Evolutionary conservation across 2,797 vertebrate genomes (phyloP).

Genomic region (Phyllotis vaccarum): DNA sequence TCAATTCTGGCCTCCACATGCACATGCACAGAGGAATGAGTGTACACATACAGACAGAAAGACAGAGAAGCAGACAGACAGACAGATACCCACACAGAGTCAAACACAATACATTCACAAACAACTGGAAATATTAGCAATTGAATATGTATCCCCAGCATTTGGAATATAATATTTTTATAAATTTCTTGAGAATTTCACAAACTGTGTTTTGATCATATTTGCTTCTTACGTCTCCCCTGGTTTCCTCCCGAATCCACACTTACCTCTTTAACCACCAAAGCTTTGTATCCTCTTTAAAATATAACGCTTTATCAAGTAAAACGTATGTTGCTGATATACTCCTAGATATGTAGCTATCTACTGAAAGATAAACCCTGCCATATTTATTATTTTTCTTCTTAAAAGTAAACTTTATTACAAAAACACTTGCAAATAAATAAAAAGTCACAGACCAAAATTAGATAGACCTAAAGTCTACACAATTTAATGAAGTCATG

Average conservation of each 20-base stretch:
- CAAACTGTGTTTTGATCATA: background rate
- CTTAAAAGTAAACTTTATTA: background rate
- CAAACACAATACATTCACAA: background rate
- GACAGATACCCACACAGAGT: background rate
- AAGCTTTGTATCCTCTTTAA: background rate
- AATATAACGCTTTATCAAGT: background rate
- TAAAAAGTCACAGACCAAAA: background rate
- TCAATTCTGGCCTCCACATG: background rate
- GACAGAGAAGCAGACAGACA: background rate
- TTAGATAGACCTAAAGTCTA: background rate
- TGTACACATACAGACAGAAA: background rate
- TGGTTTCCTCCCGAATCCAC: background rate
- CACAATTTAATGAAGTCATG: background rate
- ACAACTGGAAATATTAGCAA: conserved; percentile 57
- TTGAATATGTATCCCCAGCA: background rate
- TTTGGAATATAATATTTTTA: background rate
- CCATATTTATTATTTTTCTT: background rate
- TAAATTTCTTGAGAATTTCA: background rate
- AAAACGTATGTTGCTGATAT: too few species aligned
- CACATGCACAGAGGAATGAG: background rate
- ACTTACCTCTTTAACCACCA: too few species aligned
- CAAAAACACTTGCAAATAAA: background rate
- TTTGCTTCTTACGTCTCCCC: background rate
- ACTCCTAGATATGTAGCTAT: background rate
- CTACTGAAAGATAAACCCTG: too few species aligned